Base-by-base conservation (phyloP, 2,888 invertebrate genomes). In the Lasius platythorax region DNA sequence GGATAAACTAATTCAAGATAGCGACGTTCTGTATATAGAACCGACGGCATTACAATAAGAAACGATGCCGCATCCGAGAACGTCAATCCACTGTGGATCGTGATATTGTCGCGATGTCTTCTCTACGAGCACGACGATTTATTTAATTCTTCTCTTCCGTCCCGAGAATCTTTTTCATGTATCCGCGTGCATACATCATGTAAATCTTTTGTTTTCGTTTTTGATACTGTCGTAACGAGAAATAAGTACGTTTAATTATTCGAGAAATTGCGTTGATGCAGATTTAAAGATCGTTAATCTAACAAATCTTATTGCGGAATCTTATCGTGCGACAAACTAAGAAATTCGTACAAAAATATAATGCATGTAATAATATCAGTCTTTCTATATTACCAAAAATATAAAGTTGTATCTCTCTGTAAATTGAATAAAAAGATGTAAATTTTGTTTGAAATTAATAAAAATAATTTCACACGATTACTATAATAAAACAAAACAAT, bases 1-100 rank as follows among this genome's bases (percentile, higher is more conserved):
- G 93, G 92, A 93, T 93, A 92, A 93, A 93, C 92, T 92, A 93
- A 93, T 93, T 93, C 91, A 89, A 92, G 90, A 88, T n/a, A n/a
- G 53, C 84, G 84, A 82, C 66, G 78, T 83, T 85, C 84, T 82
- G 79, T 85, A 82, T 84, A 85, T 82, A 81, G 28, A 33, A 2
- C 53, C 61, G 82, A 75, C 87, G 83, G 74, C 83, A 82, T 87
- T 67, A 86, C 89, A 87, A 90, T 90, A 79, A 84, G 86, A 74
- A 85, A 85, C 85, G 82, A 85, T 89, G 74, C 83, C 72, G 78
- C 78, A 72, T 37, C 33, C 18, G 84, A 68, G 72, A 82, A 84
- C 40, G 84, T 85, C 87, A 84, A 82, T 89, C 87, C 87, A 78
- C 88, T 89, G 82, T 64, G 73, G 81, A 78, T 63, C 46, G 30